Percentiles rank a stretch among this genome's conserved stretches.
These are phyloP conservation scores for Heteromyza rotundicornis DNA, from an alignment of 2,888 invertebrate genomes.

Conservation along the genomic window DNA sequence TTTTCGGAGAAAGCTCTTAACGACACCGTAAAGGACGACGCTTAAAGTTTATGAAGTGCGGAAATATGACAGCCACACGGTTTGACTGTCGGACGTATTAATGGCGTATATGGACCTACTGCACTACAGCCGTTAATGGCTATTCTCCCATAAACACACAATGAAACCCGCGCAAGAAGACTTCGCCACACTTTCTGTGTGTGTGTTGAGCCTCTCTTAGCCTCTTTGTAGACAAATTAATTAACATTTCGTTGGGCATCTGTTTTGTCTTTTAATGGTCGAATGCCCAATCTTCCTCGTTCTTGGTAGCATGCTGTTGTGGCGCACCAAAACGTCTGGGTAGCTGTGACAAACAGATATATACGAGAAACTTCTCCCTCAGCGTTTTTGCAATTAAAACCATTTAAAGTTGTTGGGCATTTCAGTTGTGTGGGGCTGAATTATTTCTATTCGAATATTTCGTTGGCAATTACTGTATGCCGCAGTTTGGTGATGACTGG, in stretches of 20 bases:
- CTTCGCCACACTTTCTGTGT: neutral
- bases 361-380: conserved; percentile 23
- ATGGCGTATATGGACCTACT: no score
- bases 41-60: no score
- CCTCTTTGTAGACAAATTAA: conserved; percentile 54
- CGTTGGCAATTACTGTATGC: conserved; percentile 24
- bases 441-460: conserved; percentile 16
- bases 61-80: no score
- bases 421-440: neutral
- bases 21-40: no score
- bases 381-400: conserved; percentile 51
- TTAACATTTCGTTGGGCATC: conserved; percentile 44
- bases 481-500: neutral
- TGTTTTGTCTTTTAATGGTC: conserved; percentile 38
- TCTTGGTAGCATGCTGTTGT: neutral
- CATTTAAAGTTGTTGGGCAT: conserved; percentile 45
- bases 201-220: neutral
- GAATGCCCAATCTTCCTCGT: conserved; percentile 38
- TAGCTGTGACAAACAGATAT: no score
- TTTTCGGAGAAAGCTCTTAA: conserved; percentile 50
- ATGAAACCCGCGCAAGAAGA: conserved; percentile 24
- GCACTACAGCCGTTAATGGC: conserved; percentile 54
- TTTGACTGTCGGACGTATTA: no score
- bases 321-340: no score
- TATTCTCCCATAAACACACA: conserved; percentile 55